Percentiles rank a stretch among this genome's conserved stretches.
Evolutionary conservation across 2,113 vertebrate genomes (phyloP).

Genomic region (Periophthalmodon schlosseri): DNA sequence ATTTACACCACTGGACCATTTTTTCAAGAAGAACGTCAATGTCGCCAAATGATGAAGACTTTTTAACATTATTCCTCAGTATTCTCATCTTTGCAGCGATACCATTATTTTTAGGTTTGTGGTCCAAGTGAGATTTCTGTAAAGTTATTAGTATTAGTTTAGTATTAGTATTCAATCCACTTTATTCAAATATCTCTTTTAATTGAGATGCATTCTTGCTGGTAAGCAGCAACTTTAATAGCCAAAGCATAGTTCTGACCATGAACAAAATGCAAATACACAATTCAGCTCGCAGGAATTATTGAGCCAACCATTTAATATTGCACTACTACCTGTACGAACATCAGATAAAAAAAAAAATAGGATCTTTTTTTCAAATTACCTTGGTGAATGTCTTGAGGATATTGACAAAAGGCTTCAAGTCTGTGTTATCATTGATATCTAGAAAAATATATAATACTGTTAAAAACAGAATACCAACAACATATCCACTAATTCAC

Average conservation of each 20-base stretch:
- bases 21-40: constrained; percentile 52
- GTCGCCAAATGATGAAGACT: constrained; percentile 49
- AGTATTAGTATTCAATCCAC: no score
- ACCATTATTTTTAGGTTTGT: neutral
- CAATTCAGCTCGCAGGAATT: no score
- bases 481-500: neutral
- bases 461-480: neutral
- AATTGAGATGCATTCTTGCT: no score
- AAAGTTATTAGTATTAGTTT: neutral
- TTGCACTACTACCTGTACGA: no score
- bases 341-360: no score
- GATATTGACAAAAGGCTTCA: constrained; percentile 22
- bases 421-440: neutral
- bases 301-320: no score
- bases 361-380: neutral
- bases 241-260: no score
- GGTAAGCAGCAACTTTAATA: no score
- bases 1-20: constrained; percentile 65
- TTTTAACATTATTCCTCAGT: constrained; percentile 47
- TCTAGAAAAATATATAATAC: constrained; percentile 19
- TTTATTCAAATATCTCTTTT: no score
- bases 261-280: no score
- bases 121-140: constrained; percentile 1
- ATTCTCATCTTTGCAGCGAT: constrained; percentile 11
- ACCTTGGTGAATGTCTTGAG: constrained; percentile 32